These are phyloP conservation scores for Lepidotrigona ventralis DNA, from an alignment of 1,140 invertebrate genomes.

Conservation along the genomic window DNA sequence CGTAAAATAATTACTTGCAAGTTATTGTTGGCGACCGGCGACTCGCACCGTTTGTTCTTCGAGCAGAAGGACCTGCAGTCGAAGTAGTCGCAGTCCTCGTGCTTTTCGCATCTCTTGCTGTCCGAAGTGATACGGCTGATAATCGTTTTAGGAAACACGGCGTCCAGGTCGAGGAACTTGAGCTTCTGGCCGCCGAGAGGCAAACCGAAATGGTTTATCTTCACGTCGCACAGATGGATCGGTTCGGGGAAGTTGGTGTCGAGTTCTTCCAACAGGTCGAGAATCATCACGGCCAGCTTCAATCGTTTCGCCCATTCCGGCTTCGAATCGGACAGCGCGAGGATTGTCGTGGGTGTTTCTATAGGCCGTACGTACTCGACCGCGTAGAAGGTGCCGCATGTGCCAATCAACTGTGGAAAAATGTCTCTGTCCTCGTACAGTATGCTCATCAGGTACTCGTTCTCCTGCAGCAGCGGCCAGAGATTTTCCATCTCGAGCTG, in stretches of 20 bases:
- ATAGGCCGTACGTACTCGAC: slow-evolving; percentile 82
- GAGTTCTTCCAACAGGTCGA: slow-evolving; percentile 83
- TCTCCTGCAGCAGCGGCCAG: slow-evolving; percentile 84
- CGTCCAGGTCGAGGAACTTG: slow-evolving; percentile 83
- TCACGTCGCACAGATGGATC: slow-evolving; percentile 85
- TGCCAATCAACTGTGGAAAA: slow-evolving; percentile 84
- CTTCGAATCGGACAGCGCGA: slow-evolving; percentile 69
- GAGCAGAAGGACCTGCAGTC: slow-evolving; percentile 83
- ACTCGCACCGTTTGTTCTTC: slow-evolving; percentile 78
- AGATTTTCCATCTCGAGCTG: slow-evolving; percentile 83
- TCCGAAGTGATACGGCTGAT: slow-evolving; percentile 77
- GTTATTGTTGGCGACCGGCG: slow-evolving; percentile 83
- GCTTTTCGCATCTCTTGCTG: slow-evolving; percentile 77
- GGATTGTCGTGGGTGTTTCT: slow-evolving; percentile 69
- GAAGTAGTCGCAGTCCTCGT: slow-evolving; percentile 84
- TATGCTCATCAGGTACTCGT: slow-evolving; percentile 84
- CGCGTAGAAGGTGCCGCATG: slow-evolving; percentile 84
- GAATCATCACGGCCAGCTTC: slow-evolving; percentile 82
- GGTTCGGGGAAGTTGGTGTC: slow-evolving; percentile 81
- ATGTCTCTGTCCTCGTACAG: slow-evolving; percentile 82
- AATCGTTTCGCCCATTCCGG: slow-evolving; percentile 75
- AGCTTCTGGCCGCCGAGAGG: slow-evolving; percentile 78
- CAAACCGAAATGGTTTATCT: slow-evolving; percentile 85
- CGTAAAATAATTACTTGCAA: slow-evolving; percentile 78
- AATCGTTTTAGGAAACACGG: slow-evolving; percentile 79